Evolutionary conservation across 2,113 vertebrate species (phyloP), one percentile per base, ranked within the genome.

Genomic region (Ailurus styani): DNA sequence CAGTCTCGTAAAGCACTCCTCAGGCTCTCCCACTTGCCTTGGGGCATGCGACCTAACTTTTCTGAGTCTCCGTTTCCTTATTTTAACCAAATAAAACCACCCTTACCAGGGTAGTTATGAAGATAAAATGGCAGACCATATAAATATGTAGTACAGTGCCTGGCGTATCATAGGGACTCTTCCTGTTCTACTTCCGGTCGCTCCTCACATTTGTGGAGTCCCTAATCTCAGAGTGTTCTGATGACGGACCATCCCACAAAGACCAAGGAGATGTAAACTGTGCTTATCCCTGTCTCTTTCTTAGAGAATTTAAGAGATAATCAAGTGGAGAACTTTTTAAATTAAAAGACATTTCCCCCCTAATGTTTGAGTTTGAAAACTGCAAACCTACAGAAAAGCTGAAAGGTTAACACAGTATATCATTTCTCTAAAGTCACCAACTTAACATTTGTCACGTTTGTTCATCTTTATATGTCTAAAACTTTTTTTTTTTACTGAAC

Each of bases 331-430:
- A 81, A 40, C 20, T 86, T 95, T 87, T 73, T 75, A 82, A 79
- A 60, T 83, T 62, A 23, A 79, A 84, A 77, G 60, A 79, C 23
- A 18, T 50, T 25, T 57, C 42, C 81, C 13, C 12, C 37, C 52
- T 13, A 70, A 50, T 5, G 72, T 92, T 70, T 78, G 90, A 94
- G 45, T 94, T 96, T 92, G 73, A 92, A 97, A 95, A 78, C 86
- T 97, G 7, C 8, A 79, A 90, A 73, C n/a, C 29, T 92, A 70
- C 23, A 72, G 68, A 87, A 93, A 81, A 94, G 7, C 60, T 88
- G 20, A 93, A 95, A 91, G 55, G 88, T 29, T 70, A 78, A 78
- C 66, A 77, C 12, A 93, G 20, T 91, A 17, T 47, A 45, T 3
- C 40, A 1, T 62, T 93, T 20, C 72, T 96, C n/a, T 72, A 14